A percentile compares a stretch with the other conserved stretches of the same genome.
These are phyloP conservation scores for Microcebus griseorufus DNA, from an alignment of 2,113 vertebrate species.

Conservation along the genomic window DNA sequence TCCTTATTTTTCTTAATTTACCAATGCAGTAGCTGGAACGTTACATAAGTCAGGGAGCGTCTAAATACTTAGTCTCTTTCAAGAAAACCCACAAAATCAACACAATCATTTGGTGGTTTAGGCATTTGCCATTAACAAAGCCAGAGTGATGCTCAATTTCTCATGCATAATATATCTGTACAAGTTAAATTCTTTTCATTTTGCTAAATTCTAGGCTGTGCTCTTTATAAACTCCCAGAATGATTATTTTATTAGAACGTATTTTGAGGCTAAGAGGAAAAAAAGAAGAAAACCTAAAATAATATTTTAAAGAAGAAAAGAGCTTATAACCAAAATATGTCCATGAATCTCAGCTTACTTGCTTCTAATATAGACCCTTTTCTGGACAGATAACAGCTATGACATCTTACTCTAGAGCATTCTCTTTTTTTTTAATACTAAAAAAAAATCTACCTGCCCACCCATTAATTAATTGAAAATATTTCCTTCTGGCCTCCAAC, in stretches of 20 bases:
- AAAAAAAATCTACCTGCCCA: constrained; percentile 33
- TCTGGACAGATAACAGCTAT: neutral
- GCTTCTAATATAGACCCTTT: neutral
- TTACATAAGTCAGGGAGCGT: constrained; percentile 26
- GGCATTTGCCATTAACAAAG: constrained; percentile 58
- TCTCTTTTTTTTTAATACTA: constrained; percentile 26
- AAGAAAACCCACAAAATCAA: constrained; percentile 72
- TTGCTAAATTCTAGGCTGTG: constrained; percentile 55
- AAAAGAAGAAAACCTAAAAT: neutral
- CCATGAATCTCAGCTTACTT: neutral
- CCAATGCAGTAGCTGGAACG: neutral
- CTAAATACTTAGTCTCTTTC: constrained; percentile 57
- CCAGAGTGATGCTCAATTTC: constrained; percentile 49
- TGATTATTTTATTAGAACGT: constrained; percentile 45
- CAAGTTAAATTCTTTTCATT: constrained; percentile 58
- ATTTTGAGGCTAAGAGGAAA: neutral
- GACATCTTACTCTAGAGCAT: constrained; percentile 22
- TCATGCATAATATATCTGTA: constrained; percentile 58
- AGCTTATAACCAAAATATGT: neutral
- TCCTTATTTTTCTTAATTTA: constrained; percentile 3
- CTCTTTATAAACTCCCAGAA: constrained; percentile 42
- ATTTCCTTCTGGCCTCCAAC: constrained; percentile 59
- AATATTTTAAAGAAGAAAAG: constrained; percentile 30
- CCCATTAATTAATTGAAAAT: constrained; percentile 75
- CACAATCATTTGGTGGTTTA: constrained; percentile 68